A percentile compares a stretch with the other conserved stretches of the same genome.
Evolutionary conservation across 30 jellyfish, hydroid and myxozoan genomes (phyloP).

Genomic region (Chironex yamaguchii): DNA sequence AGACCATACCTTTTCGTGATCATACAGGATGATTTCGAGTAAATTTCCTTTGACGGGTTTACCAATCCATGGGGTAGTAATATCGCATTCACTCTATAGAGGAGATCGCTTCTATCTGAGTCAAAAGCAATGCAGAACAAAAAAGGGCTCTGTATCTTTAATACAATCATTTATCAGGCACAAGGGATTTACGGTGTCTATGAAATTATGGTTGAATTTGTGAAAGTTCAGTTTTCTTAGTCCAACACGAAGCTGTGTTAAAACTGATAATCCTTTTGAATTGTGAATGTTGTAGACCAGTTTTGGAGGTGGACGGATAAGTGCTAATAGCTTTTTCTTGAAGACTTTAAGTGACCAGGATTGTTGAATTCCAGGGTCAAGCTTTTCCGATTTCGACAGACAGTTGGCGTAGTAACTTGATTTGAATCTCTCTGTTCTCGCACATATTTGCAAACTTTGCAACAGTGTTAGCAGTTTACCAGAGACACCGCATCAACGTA

Average conservation of each 20-base stretch:
- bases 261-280: not conserved
- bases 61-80: not conserved
- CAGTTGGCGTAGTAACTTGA: no score
- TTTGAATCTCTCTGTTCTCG: no score
- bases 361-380: no score
- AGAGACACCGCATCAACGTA: not conserved
- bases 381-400: no score
- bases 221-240: no score
- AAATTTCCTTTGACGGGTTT: not conserved
- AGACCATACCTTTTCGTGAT: not conserved
- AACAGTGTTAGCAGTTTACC: not conserved
- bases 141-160: not conserved
- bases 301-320: not conserved
- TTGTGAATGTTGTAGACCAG: not conserved
- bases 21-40: not conserved
- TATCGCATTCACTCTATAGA: not conserved
- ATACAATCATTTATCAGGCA: no score
- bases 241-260: constrained; percentile 1
- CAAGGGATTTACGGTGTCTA: no score
- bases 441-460: no score
- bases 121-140: not conserved
- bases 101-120: not conserved
- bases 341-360: no score
- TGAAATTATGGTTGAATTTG: no score
- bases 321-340: no score